Evolutionary conservation across 1,140 invertebrate genomes (phyloP).

Genomic region (Holcopasites calliopsidis): DNA sequence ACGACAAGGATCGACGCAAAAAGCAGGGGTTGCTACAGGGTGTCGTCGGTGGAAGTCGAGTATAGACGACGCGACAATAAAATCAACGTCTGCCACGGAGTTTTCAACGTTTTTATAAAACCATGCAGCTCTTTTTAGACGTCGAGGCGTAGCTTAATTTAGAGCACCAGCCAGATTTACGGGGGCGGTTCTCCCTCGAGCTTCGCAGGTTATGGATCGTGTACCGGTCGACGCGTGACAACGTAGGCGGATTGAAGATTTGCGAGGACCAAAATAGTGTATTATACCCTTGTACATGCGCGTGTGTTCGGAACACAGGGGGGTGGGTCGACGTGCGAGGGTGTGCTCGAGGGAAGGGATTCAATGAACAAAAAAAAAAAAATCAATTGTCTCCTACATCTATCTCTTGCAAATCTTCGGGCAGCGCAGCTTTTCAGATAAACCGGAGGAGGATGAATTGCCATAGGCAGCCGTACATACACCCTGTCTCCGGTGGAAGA

Average conservation of each 20-base stretch:
- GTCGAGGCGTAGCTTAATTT: conserved; percentile 55
- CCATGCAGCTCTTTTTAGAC: conserved; percentile 28
- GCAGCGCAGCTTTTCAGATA: conserved; percentile 32
- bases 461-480: conserved; percentile 23
- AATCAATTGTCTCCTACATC: conserved; percentile 53
- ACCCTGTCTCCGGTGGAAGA: not conserved
- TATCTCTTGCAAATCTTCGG: conserved; percentile 38
- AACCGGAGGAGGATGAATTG: conserved; percentile 51
- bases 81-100: conserved; percentile 38
- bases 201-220: conserved; percentile 53
- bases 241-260: conserved; percentile 31
- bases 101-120: conserved; percentile 43
- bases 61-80: conserved; percentile 41
- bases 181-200: conserved; percentile 18
- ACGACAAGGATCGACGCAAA: not conserved
- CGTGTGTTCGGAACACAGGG: too few relatives aligned
- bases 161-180: conserved; percentile 52
- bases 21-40: too few relatives aligned
- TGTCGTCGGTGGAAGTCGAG: not conserved
- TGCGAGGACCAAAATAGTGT: conserved; percentile 17
- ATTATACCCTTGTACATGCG: not conserved
- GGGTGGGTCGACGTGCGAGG: not conserved
- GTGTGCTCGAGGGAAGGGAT: too few relatives aligned
- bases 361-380: conserved; percentile 40
- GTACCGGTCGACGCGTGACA: conserved; percentile 49